phyloP scores from a whole-genome alignment of 2,888 invertebrate species.

The Leistus spinibarbis region DNA sequence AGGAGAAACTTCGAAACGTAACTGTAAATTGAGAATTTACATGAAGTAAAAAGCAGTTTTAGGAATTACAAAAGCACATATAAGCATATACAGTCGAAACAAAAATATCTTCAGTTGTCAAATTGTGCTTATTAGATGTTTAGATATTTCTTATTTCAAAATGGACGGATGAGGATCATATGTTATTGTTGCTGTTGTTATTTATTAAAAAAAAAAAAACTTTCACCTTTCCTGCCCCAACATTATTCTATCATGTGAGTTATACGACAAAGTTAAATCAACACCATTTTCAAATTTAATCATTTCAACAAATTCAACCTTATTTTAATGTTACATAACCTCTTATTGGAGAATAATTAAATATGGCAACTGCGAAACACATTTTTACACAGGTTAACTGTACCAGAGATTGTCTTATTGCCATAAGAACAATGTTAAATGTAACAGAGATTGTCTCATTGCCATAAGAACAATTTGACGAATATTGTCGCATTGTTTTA shows the following conservation, averaged over 20 bases:
- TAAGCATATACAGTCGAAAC: neutral
- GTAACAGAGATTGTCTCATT: neutral
- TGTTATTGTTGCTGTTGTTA: neutral
- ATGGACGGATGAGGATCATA: slow-evolving; percentile 23
- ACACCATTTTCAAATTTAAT: neutral
- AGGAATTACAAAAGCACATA: neutral
- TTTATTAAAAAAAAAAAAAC: slow-evolving; percentile 5
- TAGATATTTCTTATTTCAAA: slow-evolving; percentile 20
- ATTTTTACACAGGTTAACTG: no score
- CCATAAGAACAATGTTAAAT: neutral
- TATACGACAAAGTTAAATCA: neutral
- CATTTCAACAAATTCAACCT: no score
- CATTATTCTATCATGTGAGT: neutral
- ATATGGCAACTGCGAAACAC: neutral
- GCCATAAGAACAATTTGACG: neutral
- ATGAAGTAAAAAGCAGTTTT: neutral
- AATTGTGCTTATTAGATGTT: neutral
- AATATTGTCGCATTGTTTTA: no score
- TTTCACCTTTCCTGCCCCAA: slow-evolving; percentile 13
- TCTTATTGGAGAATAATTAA: no score
- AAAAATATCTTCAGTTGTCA: neutral
- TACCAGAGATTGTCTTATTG: neutral
- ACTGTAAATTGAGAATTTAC: neutral
- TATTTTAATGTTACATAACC: no score
- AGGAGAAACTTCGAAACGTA: neutral